These are phyloP conservation scores for Salvelinus fontinalis DNA, from an alignment of 2,113 vertebrate genomes.

Conservation along the genomic window DNA sequence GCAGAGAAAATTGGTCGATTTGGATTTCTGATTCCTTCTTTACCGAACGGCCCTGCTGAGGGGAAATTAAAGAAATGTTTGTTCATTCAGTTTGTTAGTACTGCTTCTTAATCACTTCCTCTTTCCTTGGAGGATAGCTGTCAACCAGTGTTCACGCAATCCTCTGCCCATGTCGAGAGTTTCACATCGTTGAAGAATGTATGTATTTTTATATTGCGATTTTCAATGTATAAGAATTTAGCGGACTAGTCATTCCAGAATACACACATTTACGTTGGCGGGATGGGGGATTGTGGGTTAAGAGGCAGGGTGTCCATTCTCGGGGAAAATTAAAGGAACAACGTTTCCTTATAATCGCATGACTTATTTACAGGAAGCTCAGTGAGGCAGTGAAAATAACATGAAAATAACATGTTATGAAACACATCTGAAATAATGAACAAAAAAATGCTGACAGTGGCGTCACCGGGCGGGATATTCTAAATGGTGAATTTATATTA, in stretches of 20 bases:
- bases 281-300: neutral
- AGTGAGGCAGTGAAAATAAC: neutral
- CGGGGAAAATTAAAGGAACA: conserved; percentile 11
- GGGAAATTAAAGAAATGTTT: neutral
- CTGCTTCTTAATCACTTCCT: neutral
- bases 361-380: conserved; percentile 21
- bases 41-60: neutral
- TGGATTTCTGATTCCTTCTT: conserved; percentile 17
- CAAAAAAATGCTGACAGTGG: conserved; percentile 3
- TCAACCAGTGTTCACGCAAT: conserved; percentile 36
- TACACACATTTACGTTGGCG: neutral
- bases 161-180: neutral
- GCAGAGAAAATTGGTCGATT: conserved; percentile 44
- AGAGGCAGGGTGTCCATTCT: neutral
- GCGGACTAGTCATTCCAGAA: conserved; percentile 11
- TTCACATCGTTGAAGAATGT: neutral
- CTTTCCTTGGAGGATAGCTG: conserved; percentile 18
- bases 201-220: conserved; percentile 8
- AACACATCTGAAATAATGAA: conserved; percentile 54
- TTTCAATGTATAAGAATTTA: neutral
- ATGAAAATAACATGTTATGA: conserved; percentile 46
- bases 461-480: too few species aligned
- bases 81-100: neutral
- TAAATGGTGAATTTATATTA: conserved; percentile 28
- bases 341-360: conserved; percentile 11